A percentile compares a stretch with the other conserved stretches of the same genome.
These are phyloP conservation scores for Neomonachus schauinslandi DNA, from an alignment of 2,113 vertebrate genomes.

Conservation along the genomic window DNA sequence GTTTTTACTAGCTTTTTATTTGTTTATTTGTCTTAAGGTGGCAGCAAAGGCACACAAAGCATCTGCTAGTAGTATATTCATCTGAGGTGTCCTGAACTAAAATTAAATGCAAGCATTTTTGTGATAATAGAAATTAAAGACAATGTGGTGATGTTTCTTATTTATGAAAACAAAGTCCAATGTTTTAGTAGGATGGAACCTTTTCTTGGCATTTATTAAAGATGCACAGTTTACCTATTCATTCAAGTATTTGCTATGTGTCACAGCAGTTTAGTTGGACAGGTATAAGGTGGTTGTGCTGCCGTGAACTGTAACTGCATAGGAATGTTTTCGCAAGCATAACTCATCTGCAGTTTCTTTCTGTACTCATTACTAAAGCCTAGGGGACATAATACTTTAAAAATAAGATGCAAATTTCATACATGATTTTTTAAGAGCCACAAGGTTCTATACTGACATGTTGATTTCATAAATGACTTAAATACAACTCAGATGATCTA, in stretches of 20 bases:
- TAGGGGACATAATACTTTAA: conserved; percentile 46
- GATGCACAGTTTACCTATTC: conserved; percentile 60
- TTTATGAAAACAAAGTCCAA: conserved; percentile 72
- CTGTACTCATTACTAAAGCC: conserved; percentile 52
- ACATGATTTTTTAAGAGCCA: conserved; percentile 27
- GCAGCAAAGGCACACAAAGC: conserved; percentile 84
- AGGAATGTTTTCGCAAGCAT: conserved; percentile 36
- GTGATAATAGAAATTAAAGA: conserved; percentile 71
- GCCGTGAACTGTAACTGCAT: neutral
- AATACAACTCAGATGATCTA: neutral
- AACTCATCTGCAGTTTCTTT: conserved; percentile 71
- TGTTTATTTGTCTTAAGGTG: conserved; percentile 87
- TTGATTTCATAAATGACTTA: conserved; percentile 61
- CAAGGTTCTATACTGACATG: neutral
- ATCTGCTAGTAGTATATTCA: neutral
- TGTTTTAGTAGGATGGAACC: conserved; percentile 65
- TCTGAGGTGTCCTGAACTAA: conserved; percentile 59
- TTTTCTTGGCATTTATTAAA: conserved; percentile 75
- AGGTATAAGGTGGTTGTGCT: conserved; percentile 50
- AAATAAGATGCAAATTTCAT: conserved; percentile 74
- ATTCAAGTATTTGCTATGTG: conserved; percentile 47
- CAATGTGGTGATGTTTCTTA: conserved; percentile 65
- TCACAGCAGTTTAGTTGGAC: conserved; percentile 62
- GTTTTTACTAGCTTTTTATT: conserved; percentile 72
- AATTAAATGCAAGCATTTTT: conserved; percentile 78